Conservation (phyloP, 2,113 vertebrate species). For the Morone chrysops region DNA sequence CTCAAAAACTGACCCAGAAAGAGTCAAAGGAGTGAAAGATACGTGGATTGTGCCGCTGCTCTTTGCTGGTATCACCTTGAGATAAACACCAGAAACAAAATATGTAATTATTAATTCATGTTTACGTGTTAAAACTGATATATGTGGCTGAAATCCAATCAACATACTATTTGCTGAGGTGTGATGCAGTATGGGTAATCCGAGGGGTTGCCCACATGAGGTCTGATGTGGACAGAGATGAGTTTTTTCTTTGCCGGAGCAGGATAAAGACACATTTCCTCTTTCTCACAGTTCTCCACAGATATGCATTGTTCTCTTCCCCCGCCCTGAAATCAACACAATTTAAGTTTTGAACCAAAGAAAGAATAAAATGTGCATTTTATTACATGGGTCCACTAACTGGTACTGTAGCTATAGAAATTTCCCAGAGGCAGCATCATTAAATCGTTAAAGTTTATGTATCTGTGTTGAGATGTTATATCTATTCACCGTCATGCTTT, state of each 20-base stretch:
- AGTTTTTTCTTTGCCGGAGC: conserved; percentile 68
- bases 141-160: not conserved
- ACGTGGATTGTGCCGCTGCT: conserved; percentile 83
- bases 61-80: conserved; percentile 90
- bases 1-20: conserved; percentile 70
- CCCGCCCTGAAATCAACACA: conserved; percentile 52
- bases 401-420: not conserved
- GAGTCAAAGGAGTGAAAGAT: conserved; percentile 88
- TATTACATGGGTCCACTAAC: not conserved
- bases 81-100: conserved; percentile 22
- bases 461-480: not conserved
- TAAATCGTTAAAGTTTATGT: conserved; percentile 11
- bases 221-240: conserved; percentile 84
- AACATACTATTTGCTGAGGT: conserved; percentile 90
- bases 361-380: conserved; percentile 15
- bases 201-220: conserved; percentile 85
- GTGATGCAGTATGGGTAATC: conserved; percentile 87
- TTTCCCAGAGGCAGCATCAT: conserved; percentile 17
- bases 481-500: conserved; percentile 75
- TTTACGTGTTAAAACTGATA: not conserved
- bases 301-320: conserved; percentile 39
- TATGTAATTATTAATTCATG: rapidly evolving
- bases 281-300: conserved; percentile 48
- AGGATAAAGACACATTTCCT: conserved; percentile 11
- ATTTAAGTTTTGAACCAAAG: conserved; percentile 3